phyloP scores from a whole-genome alignment of 2,888 invertebrate genomes.

The Pandemis heparana region DNA sequence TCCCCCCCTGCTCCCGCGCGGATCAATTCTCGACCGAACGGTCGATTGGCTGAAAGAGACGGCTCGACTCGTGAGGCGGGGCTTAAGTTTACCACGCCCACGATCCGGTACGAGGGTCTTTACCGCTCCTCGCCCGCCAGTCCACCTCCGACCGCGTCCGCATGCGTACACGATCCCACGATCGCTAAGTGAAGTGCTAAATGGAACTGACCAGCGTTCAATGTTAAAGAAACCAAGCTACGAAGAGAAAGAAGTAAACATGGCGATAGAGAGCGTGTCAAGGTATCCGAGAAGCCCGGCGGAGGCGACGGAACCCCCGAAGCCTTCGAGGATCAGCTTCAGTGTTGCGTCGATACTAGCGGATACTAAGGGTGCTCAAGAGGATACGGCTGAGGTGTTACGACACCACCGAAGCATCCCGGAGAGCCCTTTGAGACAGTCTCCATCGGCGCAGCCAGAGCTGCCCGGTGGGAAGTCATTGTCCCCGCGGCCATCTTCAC shows the following conservation, averaged over 20 bases:
- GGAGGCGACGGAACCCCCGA: conserved; percentile 86
- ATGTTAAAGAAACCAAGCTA: conserved; percentile 87
- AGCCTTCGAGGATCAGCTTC: conserved; percentile 91
- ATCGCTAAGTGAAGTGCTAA: conserved; percentile 77
- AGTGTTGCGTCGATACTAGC: conserved; percentile 95
- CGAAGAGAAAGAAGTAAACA: conserved; percentile 86
- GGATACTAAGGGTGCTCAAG: conserved; percentile 89
- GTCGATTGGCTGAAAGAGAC: conserved; percentile 81
- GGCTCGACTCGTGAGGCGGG: conserved; percentile 56
- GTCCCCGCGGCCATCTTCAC: conserved; percentile 74
- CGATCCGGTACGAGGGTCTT: conserved; percentile 60
- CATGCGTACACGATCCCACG: conserved; percentile 81
- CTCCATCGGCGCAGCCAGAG: conserved; percentile 78
- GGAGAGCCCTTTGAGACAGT: conserved; percentile 79
- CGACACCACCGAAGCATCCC: conserved; percentile 83
- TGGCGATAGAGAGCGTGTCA: conserved; percentile 89
- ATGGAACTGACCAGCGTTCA: conserved; percentile 84
- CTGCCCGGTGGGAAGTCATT: conserved; percentile 75
- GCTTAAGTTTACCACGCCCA: conserved; percentile 54
- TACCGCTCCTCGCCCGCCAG: conserved; percentile 65
- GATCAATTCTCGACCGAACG: conserved; percentile 77
- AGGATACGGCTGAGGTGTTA: conserved; percentile 79
- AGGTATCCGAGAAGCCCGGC: conserved; percentile 88
- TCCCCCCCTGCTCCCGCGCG: conserved; percentile 77
- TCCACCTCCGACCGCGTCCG: conserved; percentile 82